phyloP scores from a whole-genome alignment of 2,888 invertebrate species.

The Dichetophora obliterata region DNA sequence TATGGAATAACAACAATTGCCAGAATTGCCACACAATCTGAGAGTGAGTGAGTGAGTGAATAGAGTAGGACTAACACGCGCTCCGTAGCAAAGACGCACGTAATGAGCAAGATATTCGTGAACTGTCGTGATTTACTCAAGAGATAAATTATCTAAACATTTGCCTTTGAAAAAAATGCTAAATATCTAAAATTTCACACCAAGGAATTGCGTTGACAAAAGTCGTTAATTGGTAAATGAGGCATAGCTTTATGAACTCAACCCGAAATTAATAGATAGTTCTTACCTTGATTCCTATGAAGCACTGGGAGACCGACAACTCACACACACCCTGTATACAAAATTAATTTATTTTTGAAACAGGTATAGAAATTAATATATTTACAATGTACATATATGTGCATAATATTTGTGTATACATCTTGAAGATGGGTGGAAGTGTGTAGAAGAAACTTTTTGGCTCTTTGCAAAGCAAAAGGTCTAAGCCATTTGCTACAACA shows the following conservation, averaged over 20 bases:
- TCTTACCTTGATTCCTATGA: slow-evolving; percentile 1
- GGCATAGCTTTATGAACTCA: slow-evolving; percentile 8
- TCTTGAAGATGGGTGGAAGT: no score
- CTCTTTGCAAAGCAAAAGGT: no score
- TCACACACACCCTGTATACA: no score
- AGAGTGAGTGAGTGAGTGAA: not conserved
- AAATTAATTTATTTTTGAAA: no score
- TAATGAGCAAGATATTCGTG: slow-evolving; percentile 38
- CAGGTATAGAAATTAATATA: no score
- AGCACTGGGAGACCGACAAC: not conserved
- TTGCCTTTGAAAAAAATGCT: not conserved
- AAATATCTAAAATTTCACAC: no score
- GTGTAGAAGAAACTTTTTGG: no score
- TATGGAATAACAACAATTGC: not conserved
- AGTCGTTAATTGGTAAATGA: slow-evolving; percentile 14
- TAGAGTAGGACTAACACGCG: not conserved
- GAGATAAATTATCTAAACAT: slow-evolving; percentile 38
- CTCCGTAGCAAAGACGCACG: not conserved
- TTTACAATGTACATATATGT: no score
- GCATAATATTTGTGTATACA: no score
- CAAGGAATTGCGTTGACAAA: no score
- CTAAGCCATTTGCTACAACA: not conserved
- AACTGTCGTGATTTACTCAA: slow-evolving; percentile 31
- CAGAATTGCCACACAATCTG: not conserved
- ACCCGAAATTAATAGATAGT: slow-evolving; percentile 20